These are phyloP conservation scores for Gryllus bimaculatus DNA, from an alignment of 1,140 invertebrate genomes.

Conservation along the genomic window DNA sequence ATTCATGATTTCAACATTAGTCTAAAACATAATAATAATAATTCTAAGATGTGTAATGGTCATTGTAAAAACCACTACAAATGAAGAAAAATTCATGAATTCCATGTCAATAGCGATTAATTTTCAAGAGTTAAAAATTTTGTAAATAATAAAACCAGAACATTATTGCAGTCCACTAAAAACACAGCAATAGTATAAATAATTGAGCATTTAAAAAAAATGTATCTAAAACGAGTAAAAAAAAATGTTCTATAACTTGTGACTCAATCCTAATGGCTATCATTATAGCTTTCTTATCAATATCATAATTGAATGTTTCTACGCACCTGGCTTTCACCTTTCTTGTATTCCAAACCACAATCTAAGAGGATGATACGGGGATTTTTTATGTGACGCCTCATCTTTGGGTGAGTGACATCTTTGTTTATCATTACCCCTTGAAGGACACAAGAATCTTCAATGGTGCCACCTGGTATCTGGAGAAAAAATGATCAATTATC, in stretches of 20 bases:
- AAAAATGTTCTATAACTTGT: too few relatives aligned
- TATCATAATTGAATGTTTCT: background rate
- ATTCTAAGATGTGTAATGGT: background rate
- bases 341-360: conserved; percentile 96
- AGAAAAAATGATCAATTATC: conserved; percentile 22
- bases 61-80: too few relatives aligned
- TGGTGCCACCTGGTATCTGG: conserved; percentile 82
- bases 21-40: conserved; percentile 44
- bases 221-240: too few relatives aligned
- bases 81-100: too few relatives aligned
- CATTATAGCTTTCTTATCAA: too few relatives aligned
- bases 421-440: conserved; percentile 98
- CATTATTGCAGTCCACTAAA: too few relatives aligned
- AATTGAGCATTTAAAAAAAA: too few relatives aligned
- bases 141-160: too few relatives aligned
- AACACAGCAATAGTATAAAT: too few relatives aligned
- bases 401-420: conserved; percentile 96
- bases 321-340: conserved; percentile 79
- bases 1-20: conserved; percentile 91
- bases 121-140: too few relatives aligned
- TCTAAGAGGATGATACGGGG: conserved; percentile 92
- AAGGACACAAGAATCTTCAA: conserved; percentile 92
- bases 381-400: conserved; percentile 90
- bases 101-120: too few relatives aligned
- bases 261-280: too few relatives aligned